phyloP scores from a whole-genome alignment of 2,888 invertebrate genomes.

The Keiferia lycopersicella region DNA sequence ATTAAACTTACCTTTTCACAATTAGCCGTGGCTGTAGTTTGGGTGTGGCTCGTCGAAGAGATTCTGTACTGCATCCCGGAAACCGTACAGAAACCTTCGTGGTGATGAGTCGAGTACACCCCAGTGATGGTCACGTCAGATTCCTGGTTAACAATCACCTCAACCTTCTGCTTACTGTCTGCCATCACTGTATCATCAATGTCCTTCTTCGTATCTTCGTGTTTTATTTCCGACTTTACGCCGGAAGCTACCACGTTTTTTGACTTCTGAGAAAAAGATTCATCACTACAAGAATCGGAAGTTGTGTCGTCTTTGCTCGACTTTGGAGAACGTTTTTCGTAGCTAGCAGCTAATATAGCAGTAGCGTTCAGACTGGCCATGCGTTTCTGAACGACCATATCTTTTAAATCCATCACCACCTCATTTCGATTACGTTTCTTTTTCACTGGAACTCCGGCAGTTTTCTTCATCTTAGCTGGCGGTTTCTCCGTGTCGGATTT shows the following conservation, averaged over 20 bases:
- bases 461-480: conserved; percentile 71
- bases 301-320: conserved; percentile 81
- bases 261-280: conserved; percentile 76
- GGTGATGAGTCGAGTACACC: conserved; percentile 91
- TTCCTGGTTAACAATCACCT: conserved; percentile 92
- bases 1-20: conserved; percentile 79
- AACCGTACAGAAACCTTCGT: conserved; percentile 92
- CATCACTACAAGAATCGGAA: conserved; percentile 80
- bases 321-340: conserved; percentile 86
- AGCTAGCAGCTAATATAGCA: conserved; percentile 94
- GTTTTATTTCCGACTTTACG: conserved; percentile 79
- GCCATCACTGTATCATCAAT: conserved; percentile 55
- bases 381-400: conserved; percentile 93
- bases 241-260: conserved; percentile 78
- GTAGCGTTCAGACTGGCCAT: conserved; percentile 96
- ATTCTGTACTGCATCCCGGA: conserved; percentile 93
- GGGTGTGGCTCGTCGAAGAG: conserved; percentile 92
- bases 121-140: conserved; percentile 94
- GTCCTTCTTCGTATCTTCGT: conserved; percentile 69
- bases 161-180: conserved; percentile 82
- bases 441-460: conserved; percentile 68
- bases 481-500: conserved; percentile 79
- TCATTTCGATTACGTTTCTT: conserved; percentile 83
- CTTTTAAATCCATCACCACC: conserved; percentile 89
- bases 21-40: conserved; percentile 91